phyloP scores from a whole-genome alignment of 2,888 invertebrate species.

The Tetranychus piercei region DNA sequence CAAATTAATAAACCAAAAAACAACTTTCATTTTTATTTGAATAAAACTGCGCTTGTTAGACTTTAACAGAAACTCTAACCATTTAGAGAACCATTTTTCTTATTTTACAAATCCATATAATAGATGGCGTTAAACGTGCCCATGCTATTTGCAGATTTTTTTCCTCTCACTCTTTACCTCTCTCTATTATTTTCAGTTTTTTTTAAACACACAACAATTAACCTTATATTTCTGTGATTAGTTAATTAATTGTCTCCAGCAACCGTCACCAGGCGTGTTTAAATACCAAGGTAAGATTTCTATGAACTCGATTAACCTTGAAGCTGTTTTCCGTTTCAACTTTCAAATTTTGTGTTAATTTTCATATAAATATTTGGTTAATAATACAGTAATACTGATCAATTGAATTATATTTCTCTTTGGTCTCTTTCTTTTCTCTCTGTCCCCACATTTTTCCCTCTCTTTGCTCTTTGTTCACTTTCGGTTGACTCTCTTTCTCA shows the following conservation, averaged over 20 bases:
- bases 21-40: neutral
- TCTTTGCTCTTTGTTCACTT: neutral
- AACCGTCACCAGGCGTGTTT: constrained; percentile 1
- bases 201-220: neutral
- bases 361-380: neutral
- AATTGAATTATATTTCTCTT: neutral
- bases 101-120: neutral
- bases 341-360: neutral
- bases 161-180: neutral
- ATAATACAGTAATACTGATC: neutral
- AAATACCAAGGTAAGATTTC: neutral
- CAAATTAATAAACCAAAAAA: neutral
- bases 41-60: neutral
- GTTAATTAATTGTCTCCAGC: neutral
- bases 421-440: neutral
- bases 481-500: neutral
- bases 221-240: neutral
- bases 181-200: neutral
- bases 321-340: neutral
- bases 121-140: neutral
- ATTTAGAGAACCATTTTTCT: too few species aligned
- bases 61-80: too few species aligned
- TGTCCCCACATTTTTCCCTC: neutral
- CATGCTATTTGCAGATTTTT: too few species aligned
- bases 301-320: neutral